Base-by-base conservation (phyloP, 1,140 invertebrate species). In the Orius laevigatus region DNA sequence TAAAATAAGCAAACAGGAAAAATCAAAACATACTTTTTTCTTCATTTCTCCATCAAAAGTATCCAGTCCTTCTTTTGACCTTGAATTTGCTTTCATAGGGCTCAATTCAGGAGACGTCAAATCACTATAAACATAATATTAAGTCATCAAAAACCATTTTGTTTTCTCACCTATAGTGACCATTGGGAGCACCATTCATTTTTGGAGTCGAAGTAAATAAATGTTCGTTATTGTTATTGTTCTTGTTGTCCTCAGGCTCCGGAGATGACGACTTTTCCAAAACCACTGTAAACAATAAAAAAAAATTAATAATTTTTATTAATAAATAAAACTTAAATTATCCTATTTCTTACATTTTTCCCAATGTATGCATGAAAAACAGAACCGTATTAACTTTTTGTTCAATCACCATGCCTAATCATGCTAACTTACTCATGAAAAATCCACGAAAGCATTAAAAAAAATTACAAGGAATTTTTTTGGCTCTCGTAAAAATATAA, bases 41-140 rank as follows among this genome's bases (percentile, higher is more conserved):
- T 54, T 56, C 25, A 54, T 51, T 54, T 56, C 55, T 6, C 44
- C 53, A 35, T 52, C 53, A 15, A 51, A 36, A 32, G 48, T 46
- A 43, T 51, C 50, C 11, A 34, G 46, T 19, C 51, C 48, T 6
- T 43, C 45, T 20, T 35, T 36, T 11, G 25, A 15, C 12, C 42
- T 49, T 5, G 48, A 35, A 14, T 46, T 44, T 2, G 50, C 46
- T 39, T 56, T 56, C 18, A 54, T 25, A 11, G 55, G 55, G 33
- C 55, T 56, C 12, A 55, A 43, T 35, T 54, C 53, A 12, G 55
- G 50, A 9, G 55, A 52, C 16, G 45, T 40, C 9, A 52, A 31
- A 38, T 54, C 53, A 51, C 53, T 56, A 33, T 9, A 55, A 55
- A 31, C 8, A 51, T 44, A 11, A 44, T 18, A 43, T 36, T 48